Conservation (phyloP, 2,888 invertebrate species). For the Cactoblastis cactorum region DNA sequence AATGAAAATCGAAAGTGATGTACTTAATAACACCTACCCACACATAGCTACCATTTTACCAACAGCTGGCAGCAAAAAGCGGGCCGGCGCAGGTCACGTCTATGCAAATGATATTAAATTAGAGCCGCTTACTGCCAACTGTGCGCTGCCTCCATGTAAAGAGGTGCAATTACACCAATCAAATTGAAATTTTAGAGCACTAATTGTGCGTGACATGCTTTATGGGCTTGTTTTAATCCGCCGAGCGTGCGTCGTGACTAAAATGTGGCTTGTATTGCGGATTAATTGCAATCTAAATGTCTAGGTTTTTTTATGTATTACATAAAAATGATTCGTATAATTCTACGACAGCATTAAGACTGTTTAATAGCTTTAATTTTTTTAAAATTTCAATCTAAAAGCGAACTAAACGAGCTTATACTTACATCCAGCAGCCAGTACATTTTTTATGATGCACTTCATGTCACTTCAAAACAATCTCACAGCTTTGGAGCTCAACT, state of each 20-base stretch:
- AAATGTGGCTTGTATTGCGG: constrained; percentile 25
- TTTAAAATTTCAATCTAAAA: too few relatives aligned
- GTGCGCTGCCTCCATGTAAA: constrained; percentile 61
- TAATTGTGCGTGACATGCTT: constrained; percentile 72
- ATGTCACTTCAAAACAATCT: too few relatives aligned
- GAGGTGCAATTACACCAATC: constrained; percentile 79
- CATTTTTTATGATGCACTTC: too few relatives aligned
- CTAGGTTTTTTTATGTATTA: too few relatives aligned
- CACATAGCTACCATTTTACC: not conserved
- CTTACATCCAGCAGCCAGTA: too few relatives aligned
- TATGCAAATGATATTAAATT: constrained; percentile 79
- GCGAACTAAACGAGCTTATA: too few relatives aligned
- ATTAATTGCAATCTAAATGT: constrained; percentile 10
- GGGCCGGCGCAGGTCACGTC: constrained; percentile 59
- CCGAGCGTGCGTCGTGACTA: constrained; percentile 25
- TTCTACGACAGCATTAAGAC: too few relatives aligned
- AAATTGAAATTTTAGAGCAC: constrained; percentile 73
- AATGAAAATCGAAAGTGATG: too few relatives aligned
- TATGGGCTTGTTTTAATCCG: constrained; percentile 49
- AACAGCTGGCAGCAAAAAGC: constrained; percentile 5
- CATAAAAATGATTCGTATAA: too few relatives aligned
- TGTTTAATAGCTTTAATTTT: too few relatives aligned
- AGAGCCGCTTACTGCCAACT: constrained; percentile 78
- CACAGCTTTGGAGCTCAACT: too few relatives aligned
- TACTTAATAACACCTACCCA: too few relatives aligned